Evolutionary conservation across 2,113 vertebrate species (phyloP).

Genomic region (Corvus cornix): DNA sequence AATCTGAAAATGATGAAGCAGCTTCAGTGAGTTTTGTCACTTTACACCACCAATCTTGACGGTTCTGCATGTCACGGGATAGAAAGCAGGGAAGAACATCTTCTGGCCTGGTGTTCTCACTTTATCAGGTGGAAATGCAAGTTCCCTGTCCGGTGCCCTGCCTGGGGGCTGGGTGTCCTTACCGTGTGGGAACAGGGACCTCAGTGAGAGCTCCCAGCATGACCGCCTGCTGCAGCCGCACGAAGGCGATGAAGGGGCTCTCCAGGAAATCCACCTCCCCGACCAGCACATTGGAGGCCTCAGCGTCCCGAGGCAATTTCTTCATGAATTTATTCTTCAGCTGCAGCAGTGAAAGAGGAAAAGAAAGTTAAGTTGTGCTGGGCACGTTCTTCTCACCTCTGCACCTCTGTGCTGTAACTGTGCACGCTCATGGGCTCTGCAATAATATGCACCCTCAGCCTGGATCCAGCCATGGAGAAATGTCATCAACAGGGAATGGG

Average conservation of each 20-base stretch:
- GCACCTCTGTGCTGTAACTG: background rate
- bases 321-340: slow-evolving; percentile 99
- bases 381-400: background rate
- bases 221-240: slow-evolving; percentile 93
- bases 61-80: rapidly evolving
- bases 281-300: slow-evolving; percentile 96
- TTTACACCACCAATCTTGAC: background rate
- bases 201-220: slow-evolving; percentile 96
- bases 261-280: slow-evolving; percentile 98
- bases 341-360: slow-evolving; percentile 66
- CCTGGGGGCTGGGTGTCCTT: background rate
- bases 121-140: background rate
- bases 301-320: slow-evolving; percentile 94
- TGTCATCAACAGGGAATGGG: background rate
- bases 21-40: background rate
- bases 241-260: slow-evolving; percentile 92
- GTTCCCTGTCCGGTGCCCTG: too few relatives aligned
- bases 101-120: rapidly evolving
- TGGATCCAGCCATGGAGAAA: slow-evolving; percentile 9
- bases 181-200: slow-evolving; percentile 96
- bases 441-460: background rate
- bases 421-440: background rate
- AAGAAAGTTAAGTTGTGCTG: background rate
- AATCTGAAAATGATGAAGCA: background rate
- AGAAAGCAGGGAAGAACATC: rapidly evolving